phyloP scores from a whole-genome alignment of 2,888 invertebrate genomes.

The Cheilosia scutellata region DNA sequence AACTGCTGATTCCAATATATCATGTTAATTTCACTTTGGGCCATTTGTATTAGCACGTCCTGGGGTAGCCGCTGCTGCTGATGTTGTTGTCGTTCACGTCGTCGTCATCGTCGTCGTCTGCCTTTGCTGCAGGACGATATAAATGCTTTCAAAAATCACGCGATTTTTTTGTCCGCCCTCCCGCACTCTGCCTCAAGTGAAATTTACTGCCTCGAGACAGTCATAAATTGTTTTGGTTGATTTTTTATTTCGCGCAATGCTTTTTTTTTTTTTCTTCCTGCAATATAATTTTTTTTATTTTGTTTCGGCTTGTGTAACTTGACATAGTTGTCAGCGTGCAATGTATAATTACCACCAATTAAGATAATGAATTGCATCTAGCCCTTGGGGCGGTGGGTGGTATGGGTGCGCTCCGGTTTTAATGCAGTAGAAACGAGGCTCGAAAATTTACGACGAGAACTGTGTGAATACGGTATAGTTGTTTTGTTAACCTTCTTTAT shows the following conservation, averaged over 20 bases:
- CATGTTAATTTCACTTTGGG: constrained; percentile 69
- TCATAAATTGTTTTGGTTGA: constrained; percentile 68
- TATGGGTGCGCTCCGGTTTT: constrained; percentile 56
- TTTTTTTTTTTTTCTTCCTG: constrained; percentile 50
- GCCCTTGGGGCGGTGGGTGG: constrained; percentile 76
- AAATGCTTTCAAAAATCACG: constrained; percentile 69
- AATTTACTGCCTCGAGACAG: constrained; percentile 75
- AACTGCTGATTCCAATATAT: constrained; percentile 69
- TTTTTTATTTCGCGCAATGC: constrained; percentile 44
- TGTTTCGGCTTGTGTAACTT: constrained; percentile 77
- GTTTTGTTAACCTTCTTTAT: constrained; percentile 74
- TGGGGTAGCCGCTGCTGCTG: constrained; percentile 5
- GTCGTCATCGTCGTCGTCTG: constrained; percentile 18
- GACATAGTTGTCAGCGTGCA: constrained; percentile 82
- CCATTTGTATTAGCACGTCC: constrained; percentile 64
- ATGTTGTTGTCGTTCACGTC: constrained; percentile 7
- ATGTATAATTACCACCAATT: constrained; percentile 84
- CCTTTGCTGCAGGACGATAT: constrained; percentile 57
- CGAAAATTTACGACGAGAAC: constrained; percentile 69
- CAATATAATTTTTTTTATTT: constrained; percentile 23
- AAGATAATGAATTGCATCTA: constrained; percentile 83
- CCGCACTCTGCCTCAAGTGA: constrained; percentile 42
- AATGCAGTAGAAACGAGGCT: constrained; percentile 63
- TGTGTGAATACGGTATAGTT: constrained; percentile 62
- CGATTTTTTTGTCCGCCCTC: constrained; percentile 61